A percentile compares a stretch with the other conserved stretches of the same genome.
phyloP scores from a whole-genome alignment of 2,888 invertebrate species.

The Neelides folsomi region DNA sequence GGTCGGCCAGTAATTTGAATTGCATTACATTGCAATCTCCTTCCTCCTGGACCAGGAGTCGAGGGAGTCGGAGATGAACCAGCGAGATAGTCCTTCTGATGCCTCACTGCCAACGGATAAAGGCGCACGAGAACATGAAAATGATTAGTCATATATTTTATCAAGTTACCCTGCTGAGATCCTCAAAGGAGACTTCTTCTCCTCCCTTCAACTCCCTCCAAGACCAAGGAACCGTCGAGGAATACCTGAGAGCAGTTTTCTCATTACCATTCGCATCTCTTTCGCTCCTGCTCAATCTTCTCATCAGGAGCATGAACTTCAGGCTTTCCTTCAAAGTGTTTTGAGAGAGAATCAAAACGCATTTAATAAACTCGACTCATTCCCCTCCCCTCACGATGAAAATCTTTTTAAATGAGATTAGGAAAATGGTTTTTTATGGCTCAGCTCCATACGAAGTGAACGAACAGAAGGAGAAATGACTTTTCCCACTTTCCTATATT shows the following conservation, averaged over 20 bases:
- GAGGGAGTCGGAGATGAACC: neutral
- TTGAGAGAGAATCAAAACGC: too few species aligned
- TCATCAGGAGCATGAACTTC: neutral
- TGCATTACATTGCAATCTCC: neutral
- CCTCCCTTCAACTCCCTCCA: neutral
- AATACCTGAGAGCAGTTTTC: too few species aligned
- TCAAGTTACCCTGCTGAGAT: constrained; percentile 24
- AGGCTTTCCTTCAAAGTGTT: too few species aligned
- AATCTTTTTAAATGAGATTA: constrained; percentile 15
- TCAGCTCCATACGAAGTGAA: too few species aligned
- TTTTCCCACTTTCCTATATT: too few species aligned
- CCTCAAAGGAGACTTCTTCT: constrained; percentile 12
- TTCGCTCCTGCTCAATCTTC: neutral
- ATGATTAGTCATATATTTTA: constrained; percentile 29
- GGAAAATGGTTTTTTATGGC: constrained; percentile 6
- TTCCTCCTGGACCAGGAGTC: neutral
- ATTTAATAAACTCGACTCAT: too few species aligned
- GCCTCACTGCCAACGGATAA: constrained; percentile 9
- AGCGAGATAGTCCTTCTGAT: neutral
- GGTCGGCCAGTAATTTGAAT: neutral
- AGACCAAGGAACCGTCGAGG: too few species aligned
- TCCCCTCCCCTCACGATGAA: constrained; percentile 8
- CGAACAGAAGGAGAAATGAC: too few species aligned
- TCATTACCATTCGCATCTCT: constrained; percentile 1
- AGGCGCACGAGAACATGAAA: constrained; percentile 17